Conservation (phyloP, 1,140 invertebrate species). For the Ganaspis sp. region DNA sequence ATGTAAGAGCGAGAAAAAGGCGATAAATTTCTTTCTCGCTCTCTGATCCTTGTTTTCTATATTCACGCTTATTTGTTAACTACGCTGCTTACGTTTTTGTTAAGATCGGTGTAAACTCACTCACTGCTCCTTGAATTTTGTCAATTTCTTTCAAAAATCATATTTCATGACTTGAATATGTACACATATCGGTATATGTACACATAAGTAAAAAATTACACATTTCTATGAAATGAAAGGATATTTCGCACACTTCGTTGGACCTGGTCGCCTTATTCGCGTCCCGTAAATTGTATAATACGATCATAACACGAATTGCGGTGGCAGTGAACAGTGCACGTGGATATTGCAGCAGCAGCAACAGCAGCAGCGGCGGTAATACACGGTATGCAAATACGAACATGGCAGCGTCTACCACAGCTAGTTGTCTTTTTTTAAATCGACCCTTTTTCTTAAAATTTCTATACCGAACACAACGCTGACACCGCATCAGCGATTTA, state of each 20-base stretch:
- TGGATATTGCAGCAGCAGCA: slow-evolving; percentile 74
- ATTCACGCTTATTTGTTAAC: too few species aligned
- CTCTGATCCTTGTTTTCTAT: too few species aligned
- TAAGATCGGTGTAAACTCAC: too few species aligned
- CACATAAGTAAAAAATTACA: too few species aligned
- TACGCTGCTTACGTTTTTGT: too few species aligned
- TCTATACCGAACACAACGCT: slow-evolving; percentile 41
- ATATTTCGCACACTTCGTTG: slow-evolving; percentile 45
- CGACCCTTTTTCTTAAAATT: slow-evolving; percentile 42
- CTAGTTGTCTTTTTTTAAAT: slow-evolving; percentile 59
- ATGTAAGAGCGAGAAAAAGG: too few species aligned
- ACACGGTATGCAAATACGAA: slow-evolving; percentile 69
- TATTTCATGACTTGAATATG: too few species aligned
- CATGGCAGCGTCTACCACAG: slow-evolving; percentile 70
- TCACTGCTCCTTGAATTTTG: too few species aligned
- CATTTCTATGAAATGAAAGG: background rate
- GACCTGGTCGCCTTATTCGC: slow-evolving; percentile 51
- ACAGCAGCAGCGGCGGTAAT: slow-evolving; percentile 60
- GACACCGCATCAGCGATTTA: slow-evolving; percentile 42
- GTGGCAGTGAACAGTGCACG: slow-evolving; percentile 76
- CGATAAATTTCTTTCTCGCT: too few species aligned
- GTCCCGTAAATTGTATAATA: slow-evolving; percentile 54
- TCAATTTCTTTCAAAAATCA: too few species aligned
- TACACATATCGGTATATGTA: too few species aligned
- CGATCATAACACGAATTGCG: slow-evolving; percentile 74